phyloP scores from a whole-genome alignment of 2,888 invertebrate species.

The Agonopterix subpropinquella region DNA sequence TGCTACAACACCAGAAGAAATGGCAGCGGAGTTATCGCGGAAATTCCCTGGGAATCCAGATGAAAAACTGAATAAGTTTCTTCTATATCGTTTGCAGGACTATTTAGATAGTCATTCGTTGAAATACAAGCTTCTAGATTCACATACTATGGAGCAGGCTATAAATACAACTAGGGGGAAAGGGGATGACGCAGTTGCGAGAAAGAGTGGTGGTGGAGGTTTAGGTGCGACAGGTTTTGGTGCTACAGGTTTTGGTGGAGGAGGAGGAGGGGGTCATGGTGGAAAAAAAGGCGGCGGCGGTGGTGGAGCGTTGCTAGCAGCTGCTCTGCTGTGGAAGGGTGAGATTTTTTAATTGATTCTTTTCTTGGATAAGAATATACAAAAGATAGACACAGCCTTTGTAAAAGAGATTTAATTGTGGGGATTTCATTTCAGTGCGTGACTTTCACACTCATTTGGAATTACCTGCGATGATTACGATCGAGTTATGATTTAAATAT shows the following conservation, averaged over 20 bases:
- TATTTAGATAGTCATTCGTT: conserved; percentile 85
- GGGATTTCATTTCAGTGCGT: too few species aligned
- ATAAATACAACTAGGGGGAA: conserved; percentile 61
- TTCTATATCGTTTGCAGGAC: conserved; percentile 79
- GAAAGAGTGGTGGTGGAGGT: conserved; percentile 48
- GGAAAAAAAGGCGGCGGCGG: conserved; percentile 44
- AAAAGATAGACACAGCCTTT: too few species aligned
- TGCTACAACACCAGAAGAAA: conserved; percentile 75
- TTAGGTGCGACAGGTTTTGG: conserved; percentile 31
- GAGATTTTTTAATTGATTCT: conserved; percentile 8
- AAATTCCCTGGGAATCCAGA: conserved; percentile 87
- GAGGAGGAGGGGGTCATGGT: conserved; percentile 42
- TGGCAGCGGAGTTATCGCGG: conserved; percentile 81
- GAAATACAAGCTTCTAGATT: conserved; percentile 81
- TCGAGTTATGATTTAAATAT: too few species aligned
- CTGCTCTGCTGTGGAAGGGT: conserved; percentile 80
- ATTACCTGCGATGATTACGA: too few species aligned
- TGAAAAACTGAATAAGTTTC: conserved; percentile 83
- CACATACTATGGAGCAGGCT: conserved; percentile 75
- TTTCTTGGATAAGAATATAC: too few species aligned
- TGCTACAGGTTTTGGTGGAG: conserved; percentile 40
- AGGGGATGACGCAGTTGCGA: conserved; percentile 56
- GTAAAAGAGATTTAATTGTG: too few species aligned
- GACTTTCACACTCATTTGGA: too few species aligned
- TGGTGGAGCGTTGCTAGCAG: conserved; percentile 71